Base-by-base conservation (phyloP, 2,888 invertebrate species). In the Minunthozetes semirufus region DNA sequence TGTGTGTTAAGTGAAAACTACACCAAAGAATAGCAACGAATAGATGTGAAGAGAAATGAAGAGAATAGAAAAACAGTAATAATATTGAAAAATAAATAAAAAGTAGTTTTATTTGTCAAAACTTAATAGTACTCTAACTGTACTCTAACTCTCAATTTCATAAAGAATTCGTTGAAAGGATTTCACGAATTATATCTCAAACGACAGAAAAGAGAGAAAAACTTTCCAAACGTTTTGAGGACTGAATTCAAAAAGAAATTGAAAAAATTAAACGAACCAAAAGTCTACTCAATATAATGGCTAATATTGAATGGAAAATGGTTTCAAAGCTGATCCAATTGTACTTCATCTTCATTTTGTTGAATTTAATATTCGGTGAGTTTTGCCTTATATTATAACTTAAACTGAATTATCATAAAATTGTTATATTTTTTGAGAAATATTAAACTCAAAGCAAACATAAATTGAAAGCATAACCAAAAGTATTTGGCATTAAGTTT, bases 1-100 rank as follows among this genome's bases (percentile, higher is more conserved):
- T 27, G 29, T 61, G 19, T 61, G 61, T 61, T 17, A 61, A 61
- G 61, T 61, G 61, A 61, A 29, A 61, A 61, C 22, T 61, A 61
- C 27, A 27, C 1, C 61, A 61, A 1, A 61, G 42, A 61, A 61
- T 27, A 61, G 61, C 5, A 17, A 27, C n/a, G n/a, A n/a, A n/a
- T n/a, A n/a, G n/a, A n/a, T n/a, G 61, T 27, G 27, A 61, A 27
- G 33, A 50, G n/a, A 19, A 50, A 50, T 50, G 50, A 50, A 50
- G 19, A 50, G 50, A 50, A 50, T 19, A 50, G 19, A 6, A 50
- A 50, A 50, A 50, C 19, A 50, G 19, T 19, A 50, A 50, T 19
- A 50, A 19, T 19, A 50, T 19, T 19, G 19, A 50, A 50, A 50
- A 19, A n/a, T 50, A 50, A 50, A 50, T 19, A 19, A 50, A 50